These are phyloP conservation scores for Zeuzera pyrina DNA, from an alignment of 2,888 invertebrate genomes.

Conservation along the genomic window DNA sequence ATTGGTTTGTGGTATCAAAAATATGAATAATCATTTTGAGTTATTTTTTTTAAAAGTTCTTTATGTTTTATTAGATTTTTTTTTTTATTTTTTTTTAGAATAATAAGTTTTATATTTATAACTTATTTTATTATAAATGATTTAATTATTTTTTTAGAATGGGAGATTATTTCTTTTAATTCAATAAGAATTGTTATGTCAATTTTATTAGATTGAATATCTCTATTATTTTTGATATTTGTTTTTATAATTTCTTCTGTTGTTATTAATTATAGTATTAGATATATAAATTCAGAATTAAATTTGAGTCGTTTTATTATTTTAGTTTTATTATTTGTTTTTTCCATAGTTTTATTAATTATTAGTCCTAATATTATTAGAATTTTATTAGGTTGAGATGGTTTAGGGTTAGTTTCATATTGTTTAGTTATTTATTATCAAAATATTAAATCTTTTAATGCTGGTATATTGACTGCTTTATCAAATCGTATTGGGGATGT, in stretches of 20 bases:
- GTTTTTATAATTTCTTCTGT: slow-evolving; percentile 78
- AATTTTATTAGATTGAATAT: slow-evolving; percentile 77
- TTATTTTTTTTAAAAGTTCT: slow-evolving; percentile 59
- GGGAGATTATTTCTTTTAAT: slow-evolving; percentile 67
- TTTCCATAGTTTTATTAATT: slow-evolving; percentile 79
- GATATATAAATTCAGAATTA: slow-evolving; percentile 74
- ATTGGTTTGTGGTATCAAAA: slow-evolving; percentile 78
- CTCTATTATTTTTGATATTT: slow-evolving; percentile 75
- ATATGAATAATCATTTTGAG: slow-evolving; percentile 69
- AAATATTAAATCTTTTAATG: slow-evolving; percentile 78
- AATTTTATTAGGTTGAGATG: slow-evolving; percentile 82
- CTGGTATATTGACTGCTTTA: slow-evolving; percentile 80
- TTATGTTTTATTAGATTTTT: slow-evolving; percentile 68
- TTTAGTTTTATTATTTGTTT: slow-evolving; percentile 77
- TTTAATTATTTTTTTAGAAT: slow-evolving; percentile 65
- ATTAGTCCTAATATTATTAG: slow-evolving; percentile 79
- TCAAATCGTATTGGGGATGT: slow-evolving; percentile 84
- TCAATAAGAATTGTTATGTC: slow-evolving; percentile 59
- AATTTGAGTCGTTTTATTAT: slow-evolving; percentile 77
- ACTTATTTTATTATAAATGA: slow-evolving; percentile 63
- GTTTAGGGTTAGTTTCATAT: slow-evolving; percentile 80
- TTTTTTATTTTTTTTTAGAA: slow-evolving; percentile 56
- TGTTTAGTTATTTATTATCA: slow-evolving; percentile 82
- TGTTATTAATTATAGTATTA: slow-evolving; percentile 76
- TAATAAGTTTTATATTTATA: slow-evolving; percentile 46